These are phyloP conservation scores for Bombus balteatus DNA, from an alignment of 1,140 invertebrate species.

Conservation along the genomic window DNA sequence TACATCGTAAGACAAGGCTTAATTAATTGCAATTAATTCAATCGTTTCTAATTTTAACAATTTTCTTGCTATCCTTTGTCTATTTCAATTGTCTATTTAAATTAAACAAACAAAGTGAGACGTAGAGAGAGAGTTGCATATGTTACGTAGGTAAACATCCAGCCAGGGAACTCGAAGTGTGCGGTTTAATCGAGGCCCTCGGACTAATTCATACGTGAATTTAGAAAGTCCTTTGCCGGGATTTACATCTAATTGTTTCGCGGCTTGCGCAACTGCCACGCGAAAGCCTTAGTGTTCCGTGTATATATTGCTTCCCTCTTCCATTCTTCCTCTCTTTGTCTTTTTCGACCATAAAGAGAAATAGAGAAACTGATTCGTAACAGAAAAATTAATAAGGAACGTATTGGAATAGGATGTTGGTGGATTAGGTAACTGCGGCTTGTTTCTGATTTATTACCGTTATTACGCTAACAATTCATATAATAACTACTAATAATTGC, in stretches of 20 bases:
- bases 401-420: too few species aligned
- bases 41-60: too few species aligned
- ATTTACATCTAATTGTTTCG: conserved; percentile 25
- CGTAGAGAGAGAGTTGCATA: background rate
- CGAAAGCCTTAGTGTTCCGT: background rate
- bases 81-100: background rate
- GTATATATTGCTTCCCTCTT: too few species aligned
- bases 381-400: background rate
- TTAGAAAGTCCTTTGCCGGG: conserved; percentile 10
- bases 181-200: conserved; percentile 14
- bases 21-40: too few species aligned
- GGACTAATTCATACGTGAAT: conserved; percentile 28
- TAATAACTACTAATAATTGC: too few species aligned
- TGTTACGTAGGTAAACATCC: background rate
- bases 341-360: background rate
- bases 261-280: background rate
- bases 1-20: too few species aligned
- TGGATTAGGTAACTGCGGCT: background rate
- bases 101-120: background rate
- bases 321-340: background rate
- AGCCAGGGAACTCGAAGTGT: background rate
- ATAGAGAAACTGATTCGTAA: background rate
- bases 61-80: background rate
- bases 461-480: background rate
- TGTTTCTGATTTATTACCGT: background rate